A percentile compares a stretch with the other conserved stretches of the same genome.
phyloP scores from a whole-genome alignment of 1,140 invertebrate genomes.

The Schlechtendalia chinensis region DNA sequence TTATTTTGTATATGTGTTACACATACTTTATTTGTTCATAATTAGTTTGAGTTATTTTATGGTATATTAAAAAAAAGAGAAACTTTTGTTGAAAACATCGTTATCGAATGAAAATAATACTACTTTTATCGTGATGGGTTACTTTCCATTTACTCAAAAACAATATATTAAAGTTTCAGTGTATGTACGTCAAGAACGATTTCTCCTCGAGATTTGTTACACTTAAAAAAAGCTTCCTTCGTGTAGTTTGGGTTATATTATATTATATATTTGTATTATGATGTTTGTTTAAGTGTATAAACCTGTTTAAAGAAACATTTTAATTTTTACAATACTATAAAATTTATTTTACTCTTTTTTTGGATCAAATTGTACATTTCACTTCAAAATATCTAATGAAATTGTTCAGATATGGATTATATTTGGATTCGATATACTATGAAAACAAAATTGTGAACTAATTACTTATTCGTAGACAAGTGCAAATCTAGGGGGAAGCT shows the following conservation, averaged over 20 bases:
- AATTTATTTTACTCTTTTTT: neutral
- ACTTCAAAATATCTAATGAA: neutral
- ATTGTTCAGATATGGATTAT: neutral
- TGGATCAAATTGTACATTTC: neutral
- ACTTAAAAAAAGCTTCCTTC: slow-evolving; percentile 15
- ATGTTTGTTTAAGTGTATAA: neutral
- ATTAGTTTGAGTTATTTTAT: neutral
- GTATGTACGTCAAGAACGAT: slow-evolving; percentile 19
- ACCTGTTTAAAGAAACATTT: neutral
- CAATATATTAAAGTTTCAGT: slow-evolving; percentile 31
- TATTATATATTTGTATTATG: neutral
- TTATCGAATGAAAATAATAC: neutral
- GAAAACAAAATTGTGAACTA: too few relatives aligned
- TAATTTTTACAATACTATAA: neutral
- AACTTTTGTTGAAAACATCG: neutral
- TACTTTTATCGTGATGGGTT: slow-evolving; percentile 4
- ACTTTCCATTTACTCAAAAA: slow-evolving; percentile 33
- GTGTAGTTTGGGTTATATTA: neutral
- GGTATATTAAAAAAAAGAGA: neutral
- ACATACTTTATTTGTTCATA: slow-evolving; percentile 11
- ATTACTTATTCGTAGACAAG: too few relatives aligned
- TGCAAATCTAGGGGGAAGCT: too few relatives aligned
- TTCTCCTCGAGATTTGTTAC: slow-evolving; percentile 10
- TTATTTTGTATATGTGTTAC: neutral
- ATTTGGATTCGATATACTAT: neutral